These are phyloP conservation scores for Pachyuromys duprasi DNA, from an alignment of 2,797 vertebrate species.

Conservation along the genomic window DNA sequence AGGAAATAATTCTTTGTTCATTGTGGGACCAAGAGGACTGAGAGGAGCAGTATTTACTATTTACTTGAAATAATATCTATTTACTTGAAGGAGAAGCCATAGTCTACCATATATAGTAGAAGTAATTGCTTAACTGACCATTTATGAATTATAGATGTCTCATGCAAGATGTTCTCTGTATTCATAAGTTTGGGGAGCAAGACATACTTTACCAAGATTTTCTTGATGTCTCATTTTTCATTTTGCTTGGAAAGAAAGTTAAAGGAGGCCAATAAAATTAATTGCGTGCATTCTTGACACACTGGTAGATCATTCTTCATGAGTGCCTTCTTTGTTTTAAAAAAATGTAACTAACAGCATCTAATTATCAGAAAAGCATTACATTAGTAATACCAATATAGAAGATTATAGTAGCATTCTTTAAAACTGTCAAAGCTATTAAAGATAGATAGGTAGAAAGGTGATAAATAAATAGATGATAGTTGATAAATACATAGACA, in stretches of 20 bases:
- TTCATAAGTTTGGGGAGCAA: background rate
- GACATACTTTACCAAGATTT: background rate
- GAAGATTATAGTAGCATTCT: background rate
- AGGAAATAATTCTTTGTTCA: background rate
- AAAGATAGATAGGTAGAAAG: background rate
- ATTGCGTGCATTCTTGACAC: background rate
- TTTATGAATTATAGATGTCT: background rate
- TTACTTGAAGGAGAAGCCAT: background rate
- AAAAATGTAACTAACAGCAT: background rate
- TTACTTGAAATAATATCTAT: background rate
- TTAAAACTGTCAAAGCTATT: background rate
- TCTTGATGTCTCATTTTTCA: background rate
- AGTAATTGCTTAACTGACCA: background rate
- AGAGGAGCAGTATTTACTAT: background rate
- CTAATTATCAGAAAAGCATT: slow-evolving; percentile 8
- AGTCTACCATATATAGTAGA: background rate
- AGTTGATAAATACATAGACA: background rate
- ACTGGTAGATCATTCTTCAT: background rate
- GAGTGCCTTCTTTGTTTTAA: background rate
- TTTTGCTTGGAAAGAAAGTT: background rate
- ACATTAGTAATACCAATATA: background rate
- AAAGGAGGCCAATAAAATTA: background rate
- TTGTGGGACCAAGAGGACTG: background rate
- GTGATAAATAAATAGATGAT: background rate
- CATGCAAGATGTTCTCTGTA: background rate